Evolutionary conservation across 2,797 vertebrate species (phyloP).

Genomic region (Platalea minor): DNA sequence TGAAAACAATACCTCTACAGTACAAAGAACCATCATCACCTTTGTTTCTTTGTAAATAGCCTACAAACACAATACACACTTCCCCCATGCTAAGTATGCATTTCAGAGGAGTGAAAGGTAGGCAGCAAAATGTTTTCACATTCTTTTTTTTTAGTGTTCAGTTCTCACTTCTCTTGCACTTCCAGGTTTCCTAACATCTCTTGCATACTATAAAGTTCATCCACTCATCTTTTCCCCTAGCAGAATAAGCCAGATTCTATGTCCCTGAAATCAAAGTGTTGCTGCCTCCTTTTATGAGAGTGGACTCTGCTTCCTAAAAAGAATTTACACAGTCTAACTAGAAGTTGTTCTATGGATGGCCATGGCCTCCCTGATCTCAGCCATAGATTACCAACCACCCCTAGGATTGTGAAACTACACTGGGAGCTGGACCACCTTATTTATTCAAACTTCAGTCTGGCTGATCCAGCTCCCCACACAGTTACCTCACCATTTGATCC

Average conservation of each 20-base stretch:
- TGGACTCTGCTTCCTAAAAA: not conserved
- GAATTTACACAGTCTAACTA: not conserved
- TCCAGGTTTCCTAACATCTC: not conserved
- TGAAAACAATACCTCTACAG: not conserved
- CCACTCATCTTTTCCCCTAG: not conserved
- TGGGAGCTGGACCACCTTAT: not conserved
- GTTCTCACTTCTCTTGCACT: not conserved
- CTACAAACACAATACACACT: not conserved
- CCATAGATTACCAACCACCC: not conserved
- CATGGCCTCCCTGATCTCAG: not conserved
- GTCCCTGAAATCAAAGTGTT: not conserved
- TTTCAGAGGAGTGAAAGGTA: not conserved
- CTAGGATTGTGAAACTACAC: not conserved
- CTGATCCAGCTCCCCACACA: not conserved
- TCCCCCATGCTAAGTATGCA: not conserved
- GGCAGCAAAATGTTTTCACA: not conserved
- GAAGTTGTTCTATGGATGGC: not conserved
- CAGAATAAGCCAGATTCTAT: not conserved
- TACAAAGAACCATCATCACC: not conserved
- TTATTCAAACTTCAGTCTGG: accelerated
- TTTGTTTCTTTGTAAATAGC: not conserved
- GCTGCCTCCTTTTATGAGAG: not conserved
- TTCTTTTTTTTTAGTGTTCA: not conserved
- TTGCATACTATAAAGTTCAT: not conserved
- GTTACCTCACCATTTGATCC: too few relatives aligned